These are phyloP conservation scores for Dendropsophus ebraccatus DNA, from an alignment of 2,113 vertebrate genomes.

Conservation along the genomic window DNA sequence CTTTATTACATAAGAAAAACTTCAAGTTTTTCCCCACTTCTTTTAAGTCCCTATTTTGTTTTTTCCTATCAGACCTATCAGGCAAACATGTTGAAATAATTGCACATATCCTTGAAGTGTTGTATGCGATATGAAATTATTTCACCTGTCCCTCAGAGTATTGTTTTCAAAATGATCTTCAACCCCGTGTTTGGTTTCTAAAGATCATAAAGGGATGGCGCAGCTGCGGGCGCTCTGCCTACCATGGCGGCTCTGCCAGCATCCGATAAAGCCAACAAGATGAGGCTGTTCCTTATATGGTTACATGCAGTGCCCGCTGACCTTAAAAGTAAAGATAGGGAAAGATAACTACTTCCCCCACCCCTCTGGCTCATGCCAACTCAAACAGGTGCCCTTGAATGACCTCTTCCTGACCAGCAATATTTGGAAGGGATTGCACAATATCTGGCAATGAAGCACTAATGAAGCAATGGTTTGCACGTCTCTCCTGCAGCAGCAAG, in stretches of 20 bases:
- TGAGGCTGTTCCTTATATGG: slow-evolving; percentile 45
- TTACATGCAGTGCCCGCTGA: slow-evolving; percentile 45
- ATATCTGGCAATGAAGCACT: slow-evolving; percentile 39
- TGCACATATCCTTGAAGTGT: background rate
- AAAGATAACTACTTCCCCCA: slow-evolving; percentile 52
- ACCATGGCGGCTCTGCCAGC: slow-evolving; percentile 56
- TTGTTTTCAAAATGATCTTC: slow-evolving; percentile 49
- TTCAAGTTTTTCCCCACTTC: too few species aligned
- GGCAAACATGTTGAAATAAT: background rate
- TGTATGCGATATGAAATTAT: background rate
- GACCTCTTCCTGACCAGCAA: slow-evolving; percentile 52
- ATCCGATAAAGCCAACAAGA: slow-evolving; percentile 47
- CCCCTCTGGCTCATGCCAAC: slow-evolving; percentile 47
- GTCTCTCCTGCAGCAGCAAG: background rate
- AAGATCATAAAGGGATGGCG: slow-evolving; percentile 39
- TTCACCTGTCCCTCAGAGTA: slow-evolving; percentile 18
- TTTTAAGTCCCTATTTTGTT: too few species aligned
- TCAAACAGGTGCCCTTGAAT: slow-evolving; percentile 56
- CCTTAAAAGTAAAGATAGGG: slow-evolving; percentile 57
- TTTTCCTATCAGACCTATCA: background rate
- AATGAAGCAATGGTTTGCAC: slow-evolving; percentile 19
- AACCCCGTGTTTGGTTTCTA: slow-evolving; percentile 28
- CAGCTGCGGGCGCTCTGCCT: slow-evolving; percentile 54
- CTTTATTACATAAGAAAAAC: too few species aligned
- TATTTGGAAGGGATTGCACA: slow-evolving; percentile 49